A percentile compares a stretch with the other conserved stretches of the same genome.
phyloP scores from a whole-genome alignment of 1,140 invertebrate genomes.

The Leptonema lineaticorne region DNA sequence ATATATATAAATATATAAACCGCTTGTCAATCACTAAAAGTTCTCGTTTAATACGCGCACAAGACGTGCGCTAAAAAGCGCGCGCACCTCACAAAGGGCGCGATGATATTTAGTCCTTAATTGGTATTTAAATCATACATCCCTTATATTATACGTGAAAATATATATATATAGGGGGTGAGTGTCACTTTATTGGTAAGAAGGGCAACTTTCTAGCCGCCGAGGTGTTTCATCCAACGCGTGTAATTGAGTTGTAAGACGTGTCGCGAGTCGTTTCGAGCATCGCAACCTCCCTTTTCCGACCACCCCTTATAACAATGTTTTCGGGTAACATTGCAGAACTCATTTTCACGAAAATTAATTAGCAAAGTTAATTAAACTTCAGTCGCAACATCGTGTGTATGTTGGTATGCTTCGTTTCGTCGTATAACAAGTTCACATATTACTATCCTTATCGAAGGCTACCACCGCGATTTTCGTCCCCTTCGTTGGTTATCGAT shows the following conservation, averaged over 20 bases:
- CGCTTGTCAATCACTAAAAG: neutral
- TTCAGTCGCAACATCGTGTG: constrained; percentile 8
- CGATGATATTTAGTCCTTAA: constrained; percentile 1
- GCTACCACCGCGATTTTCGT: no score
- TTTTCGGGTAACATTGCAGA: constrained; percentile 21
- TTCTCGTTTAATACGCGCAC: no score
- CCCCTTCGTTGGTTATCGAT: no score
- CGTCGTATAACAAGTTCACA: no score
- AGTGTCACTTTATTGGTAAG: neutral
- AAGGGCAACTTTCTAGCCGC: neutral
- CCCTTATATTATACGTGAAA: neutral
- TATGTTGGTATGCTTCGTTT: no score
- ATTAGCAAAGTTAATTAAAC: constrained; percentile 23
- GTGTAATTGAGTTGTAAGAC: constrained; percentile 20
- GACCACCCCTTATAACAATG: constrained; percentile 5
- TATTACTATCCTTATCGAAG: no score
- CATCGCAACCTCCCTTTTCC: neutral
- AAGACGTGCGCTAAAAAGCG: neutral
- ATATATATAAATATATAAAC: no score
- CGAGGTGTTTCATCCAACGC: neutral
- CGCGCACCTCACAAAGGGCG: neutral
- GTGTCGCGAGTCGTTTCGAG: neutral
- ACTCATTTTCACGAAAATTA: constrained; percentile 17
- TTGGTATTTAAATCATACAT: constrained; percentile 18
- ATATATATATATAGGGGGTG: no score